Base-by-base conservation (phyloP, 2,113 vertebrate species). In the Neodon shergylaensis region DNA sequence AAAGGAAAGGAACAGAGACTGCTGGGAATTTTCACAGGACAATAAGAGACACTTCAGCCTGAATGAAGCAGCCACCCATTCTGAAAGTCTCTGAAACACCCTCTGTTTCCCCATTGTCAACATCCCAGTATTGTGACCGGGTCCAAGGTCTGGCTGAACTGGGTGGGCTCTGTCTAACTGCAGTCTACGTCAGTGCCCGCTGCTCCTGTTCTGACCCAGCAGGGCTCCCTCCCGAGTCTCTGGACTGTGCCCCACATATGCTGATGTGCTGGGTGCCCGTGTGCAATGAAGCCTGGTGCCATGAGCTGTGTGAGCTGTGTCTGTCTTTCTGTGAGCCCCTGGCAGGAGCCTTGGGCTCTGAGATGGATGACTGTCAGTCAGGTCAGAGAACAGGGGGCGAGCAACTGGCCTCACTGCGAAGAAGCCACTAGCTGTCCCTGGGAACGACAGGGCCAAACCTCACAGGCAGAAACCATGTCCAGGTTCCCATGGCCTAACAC, bases 61-160 rank as follows among this genome's bases (percentile, higher is more conserved):
- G 83, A 92, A 91, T 74, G 94, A 96, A 73, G 24, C 47, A 94
- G 95, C 89, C n/a, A 65, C 73, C 95, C 83, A 91, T 95, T 96
- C 96, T 94, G 65, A 92, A 93, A 93, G 73, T 86, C 94, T 79
- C 78, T 44, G 96, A 79, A 74, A 82, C 24, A 21, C 21, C 73
- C 70, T 84, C 94, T 79, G 61, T 63, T 52, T 94, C 70, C 44
- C 74, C 44, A 86, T 22, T 92, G 79, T 92, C 74, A 88, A 78
- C 78, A 11, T 73, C 49, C 95, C 19, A 7, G 83, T 47, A 86
- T 42, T 47, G 42, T 31, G 65, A 89, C 65, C 13, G 33, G 26
- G 61, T 63, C 91, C 90, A 61, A 44, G 33, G 54, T 58, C 68
- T 36, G 13, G 12, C 61, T 13, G 86, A 22, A 61, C 24, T 44